phyloP scores from a whole-genome alignment of 1,140 invertebrate genomes.

The Paraescarpia echinospica region DNA sequence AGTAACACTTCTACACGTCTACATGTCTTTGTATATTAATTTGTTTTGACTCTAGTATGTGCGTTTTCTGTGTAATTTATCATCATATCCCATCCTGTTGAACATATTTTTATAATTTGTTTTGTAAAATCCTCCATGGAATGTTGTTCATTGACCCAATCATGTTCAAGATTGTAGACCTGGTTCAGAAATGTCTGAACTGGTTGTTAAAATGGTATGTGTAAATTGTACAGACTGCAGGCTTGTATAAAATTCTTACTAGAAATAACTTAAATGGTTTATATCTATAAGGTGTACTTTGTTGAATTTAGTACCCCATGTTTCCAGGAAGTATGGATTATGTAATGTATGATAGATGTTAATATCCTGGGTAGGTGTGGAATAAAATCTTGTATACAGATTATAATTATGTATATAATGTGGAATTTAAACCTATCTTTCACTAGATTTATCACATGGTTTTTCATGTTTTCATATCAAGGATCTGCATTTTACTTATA shows the following conservation, averaged over 20 bases:
- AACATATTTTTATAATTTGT: not conserved
- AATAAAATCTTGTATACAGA: not conserved
- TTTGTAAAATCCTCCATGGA: not conserved
- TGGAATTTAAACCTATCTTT: not conserved
- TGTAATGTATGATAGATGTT: not conserved
- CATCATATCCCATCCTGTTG: not conserved
- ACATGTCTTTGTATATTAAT: not conserved
- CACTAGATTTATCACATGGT: too few species aligned
- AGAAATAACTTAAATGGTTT: not conserved
- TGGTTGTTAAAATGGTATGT: not conserved
- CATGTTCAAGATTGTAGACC: too few species aligned
- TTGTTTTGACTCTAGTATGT: not conserved
- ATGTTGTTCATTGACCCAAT: not conserved
- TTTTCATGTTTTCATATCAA: not conserved
- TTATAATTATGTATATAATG: not conserved
- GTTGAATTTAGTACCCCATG: not conserved
- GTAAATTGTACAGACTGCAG: slow-evolving; percentile 1
- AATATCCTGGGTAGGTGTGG: not conserved
- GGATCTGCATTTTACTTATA: not conserved
- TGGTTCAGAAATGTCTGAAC: too few species aligned
- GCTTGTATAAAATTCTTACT: not conserved
- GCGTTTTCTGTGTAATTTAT: not conserved
- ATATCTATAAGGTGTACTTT: not conserved
- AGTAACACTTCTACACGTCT: not conserved
- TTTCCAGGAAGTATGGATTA: not conserved